These are phyloP conservation scores for Halictus rubicundus DNA, from an alignment of 1,140 invertebrate genomes.

Conservation along the genomic window DNA sequence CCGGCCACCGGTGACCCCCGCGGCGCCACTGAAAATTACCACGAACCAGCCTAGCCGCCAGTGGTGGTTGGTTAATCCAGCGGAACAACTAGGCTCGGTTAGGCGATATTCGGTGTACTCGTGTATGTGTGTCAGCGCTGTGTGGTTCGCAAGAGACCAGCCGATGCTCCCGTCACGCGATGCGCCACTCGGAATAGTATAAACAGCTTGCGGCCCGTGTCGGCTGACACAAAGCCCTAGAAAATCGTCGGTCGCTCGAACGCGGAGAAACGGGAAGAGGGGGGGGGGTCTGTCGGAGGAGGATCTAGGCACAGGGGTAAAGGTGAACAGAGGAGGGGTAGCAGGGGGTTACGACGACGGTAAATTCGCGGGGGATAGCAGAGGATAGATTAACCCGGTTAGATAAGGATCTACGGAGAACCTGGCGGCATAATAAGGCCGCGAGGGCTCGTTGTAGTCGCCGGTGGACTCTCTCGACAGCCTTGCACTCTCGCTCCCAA, in stretches of 20 bases:
- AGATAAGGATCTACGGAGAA: slow-evolving; percentile 69
- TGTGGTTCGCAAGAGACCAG: background rate
- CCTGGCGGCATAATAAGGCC: slow-evolving; percentile 47
- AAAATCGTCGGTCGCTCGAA: slow-evolving; percentile 3
- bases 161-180: slow-evolving; percentile 34
- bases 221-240: slow-evolving; percentile 37
- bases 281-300: background rate
- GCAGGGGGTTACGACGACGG: background rate
- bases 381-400: slow-evolving; percentile 74
- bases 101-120: too few species aligned
- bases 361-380: slow-evolving; percentile 51
- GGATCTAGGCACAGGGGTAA: background rate
- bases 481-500: background rate
- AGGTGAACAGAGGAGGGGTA: background rate
- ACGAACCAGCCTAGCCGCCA: too few species aligned
- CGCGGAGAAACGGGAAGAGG: background rate
- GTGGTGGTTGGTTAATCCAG: too few species aligned
- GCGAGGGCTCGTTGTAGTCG: slow-evolving; percentile 9
- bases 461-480: background rate
- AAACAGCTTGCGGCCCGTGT: slow-evolving; percentile 36
- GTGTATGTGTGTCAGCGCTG: too few species aligned
- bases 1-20: too few species aligned
- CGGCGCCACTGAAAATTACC: too few species aligned
- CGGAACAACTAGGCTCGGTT: too few species aligned
- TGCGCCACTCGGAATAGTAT: slow-evolving; percentile 27